phyloP scores from a whole-genome alignment of 2,113 vertebrate genomes.

The Seriola rivoliana region DNA sequence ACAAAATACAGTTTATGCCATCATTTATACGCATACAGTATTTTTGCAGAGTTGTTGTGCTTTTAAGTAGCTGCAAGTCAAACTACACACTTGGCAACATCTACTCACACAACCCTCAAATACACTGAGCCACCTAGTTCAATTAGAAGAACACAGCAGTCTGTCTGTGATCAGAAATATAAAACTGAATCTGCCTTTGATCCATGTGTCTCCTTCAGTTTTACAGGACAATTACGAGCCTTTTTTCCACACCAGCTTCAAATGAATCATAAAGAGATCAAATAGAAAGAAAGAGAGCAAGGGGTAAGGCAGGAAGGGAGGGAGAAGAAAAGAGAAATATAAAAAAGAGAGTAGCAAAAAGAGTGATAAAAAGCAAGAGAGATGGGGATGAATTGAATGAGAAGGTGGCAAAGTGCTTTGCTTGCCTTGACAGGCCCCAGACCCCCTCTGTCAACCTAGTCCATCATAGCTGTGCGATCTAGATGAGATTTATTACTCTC shows the following conservation, averaged over 20 bases:
- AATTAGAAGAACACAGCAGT: constrained; percentile 47
- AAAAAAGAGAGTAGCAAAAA: constrained; percentile 17
- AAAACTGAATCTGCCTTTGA: constrained; percentile 52
- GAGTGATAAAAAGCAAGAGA: constrained; percentile 31
- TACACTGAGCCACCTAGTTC: constrained; percentile 18
- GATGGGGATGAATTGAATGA: constrained; percentile 33
- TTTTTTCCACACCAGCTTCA: constrained; percentile 39
- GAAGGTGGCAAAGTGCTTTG: constrained; percentile 26
- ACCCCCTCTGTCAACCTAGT: constrained; percentile 59
- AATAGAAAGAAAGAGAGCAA: constrained; percentile 33
- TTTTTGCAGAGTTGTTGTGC: constrained; percentile 15
- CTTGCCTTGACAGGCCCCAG: constrained; percentile 49
- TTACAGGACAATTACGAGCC: constrained; percentile 59
- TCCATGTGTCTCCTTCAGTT: constrained; percentile 35
- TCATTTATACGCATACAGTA: neutral
- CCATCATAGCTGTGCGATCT: constrained; percentile 58
- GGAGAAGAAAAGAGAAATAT: neutral
- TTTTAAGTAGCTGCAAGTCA: constrained; percentile 23
- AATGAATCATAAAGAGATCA: constrained; percentile 59
- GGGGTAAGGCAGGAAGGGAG: neutral
- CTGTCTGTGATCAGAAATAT: constrained; percentile 53
- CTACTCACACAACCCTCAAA: constrained; percentile 3
- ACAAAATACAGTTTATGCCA: neutral
- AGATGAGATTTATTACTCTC: constrained; percentile 64
- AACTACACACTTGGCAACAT: neutral